Base-by-base conservation (phyloP, 2,113 vertebrate genomes). In the Excalfactoria chinensis region DNA sequence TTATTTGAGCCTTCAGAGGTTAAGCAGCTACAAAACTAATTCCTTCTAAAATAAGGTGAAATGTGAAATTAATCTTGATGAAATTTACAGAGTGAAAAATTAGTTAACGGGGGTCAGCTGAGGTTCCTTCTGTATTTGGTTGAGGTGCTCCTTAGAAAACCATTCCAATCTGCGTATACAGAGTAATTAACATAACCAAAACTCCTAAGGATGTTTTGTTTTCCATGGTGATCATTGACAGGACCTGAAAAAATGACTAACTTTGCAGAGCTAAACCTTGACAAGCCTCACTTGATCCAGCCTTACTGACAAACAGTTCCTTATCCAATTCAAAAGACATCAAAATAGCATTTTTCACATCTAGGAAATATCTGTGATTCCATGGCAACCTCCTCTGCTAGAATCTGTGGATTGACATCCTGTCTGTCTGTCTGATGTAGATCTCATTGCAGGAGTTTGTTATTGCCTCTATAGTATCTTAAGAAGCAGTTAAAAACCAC, bases 341-440 rank as follows among this genome's bases (percentile, higher is more conserved):
- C 75, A 91, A 91, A 95, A 93, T 71, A 93, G 1, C 56, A 74
- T 83, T 91, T 92, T 94, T 92, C 68, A 89, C 46, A 89, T 76
- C 63, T 74, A 85, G 22, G 37, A 87, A 85, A 25, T 46, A 77
- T 68, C 51, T 77, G 28, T 20, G 86, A 87, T 88, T 93, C 94
- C 84, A 94, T 80, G 87, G 78, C 69, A 94, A 91, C 48, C 28
- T 83, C 18, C 35, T 89, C 63, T 77, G 59, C 46, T 63, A 79
- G 56, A 59, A 60, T 20, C 37, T 59, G 32, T 3, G 7, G 68
- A 83, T 63, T 94, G 81, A 89, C 68, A 92, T 48, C 63, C 86
- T 2, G 0, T 86, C 43, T 64, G 34, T 77, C 66, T 84, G 56
- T 41, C 59, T 90, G 77, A 56, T 2, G 2, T 17, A 89, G 26